Evolutionary conservation across 2,888 invertebrate species (phyloP), one percentile per base, ranked within the genome.

Genomic region (Margaritifera margaritifera): DNA sequence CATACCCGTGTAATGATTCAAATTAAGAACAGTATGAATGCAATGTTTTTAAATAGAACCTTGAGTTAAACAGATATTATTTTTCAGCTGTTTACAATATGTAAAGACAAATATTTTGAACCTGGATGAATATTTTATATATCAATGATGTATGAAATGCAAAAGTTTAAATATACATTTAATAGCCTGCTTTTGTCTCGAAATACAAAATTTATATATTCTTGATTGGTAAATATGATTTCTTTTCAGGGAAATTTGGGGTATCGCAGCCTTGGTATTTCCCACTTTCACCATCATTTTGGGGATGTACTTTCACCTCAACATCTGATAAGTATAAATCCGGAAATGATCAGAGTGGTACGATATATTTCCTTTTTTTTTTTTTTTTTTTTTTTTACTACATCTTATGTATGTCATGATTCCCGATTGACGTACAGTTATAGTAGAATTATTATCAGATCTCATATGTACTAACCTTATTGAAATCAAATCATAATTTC

Each of bases 201-300:
- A 18, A 11, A 15, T 55, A 11, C 19, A 18, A 55, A 22, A 11
- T 18, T 55, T 55, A 15, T 15, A 11, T 22, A 55, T 18, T n/a
- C 22, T 57, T 24, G n/a, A 25, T 25, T 5, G 18, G 2, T 58
- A 1, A 4, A 58, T 24, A 0, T 11, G 58, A 5, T 24, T 58
- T 59, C 27, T 20, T 59, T 80, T n/a, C 80, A 85, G 89, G 88
- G 50, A 88, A 87, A 72, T 88, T 82, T 82, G 89, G 89, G 52
- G 77, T 86, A 20, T 72, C 84, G 15, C 81, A 87, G 69, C 88
- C 89, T 1, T 89, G 87, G 87, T 88, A 89, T 69, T 90, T 90
- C 78, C 84, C 84, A 2, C 64, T 90, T 4, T 70, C 69, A 19
- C 86, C 86, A 15, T 69, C 65, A n/a, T 89, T 86, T 77, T 90